These are phyloP conservation scores for Meloidogyne floridensis DNA, from an alignment of 1,140 invertebrate genomes.

Conservation along the genomic window DNA sequence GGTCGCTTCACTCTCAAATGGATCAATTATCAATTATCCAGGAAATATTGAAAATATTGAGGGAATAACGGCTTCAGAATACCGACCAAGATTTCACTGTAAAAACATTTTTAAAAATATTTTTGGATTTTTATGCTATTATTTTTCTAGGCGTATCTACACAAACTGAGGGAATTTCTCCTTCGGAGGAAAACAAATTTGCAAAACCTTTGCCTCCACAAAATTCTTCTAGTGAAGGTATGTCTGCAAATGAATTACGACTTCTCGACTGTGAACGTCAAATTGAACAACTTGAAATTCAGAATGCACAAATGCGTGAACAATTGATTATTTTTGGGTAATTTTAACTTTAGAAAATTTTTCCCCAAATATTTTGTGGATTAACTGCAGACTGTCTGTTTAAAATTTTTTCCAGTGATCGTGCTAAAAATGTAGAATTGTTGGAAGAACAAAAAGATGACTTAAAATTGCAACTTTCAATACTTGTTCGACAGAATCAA, in stretches of 20 bases:
- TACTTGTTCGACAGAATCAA: constrained; percentile 26
- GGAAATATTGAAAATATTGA: constrained; percentile 35
- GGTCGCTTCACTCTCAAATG: constrained; percentile 24
- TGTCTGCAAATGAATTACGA: constrained; percentile 38
- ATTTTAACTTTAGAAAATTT: neutral
- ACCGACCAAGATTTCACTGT: constrained; percentile 34
- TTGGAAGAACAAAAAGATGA: constrained; percentile 40
- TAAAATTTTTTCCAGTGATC: constrained; percentile 32
- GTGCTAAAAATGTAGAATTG: constrained; percentile 26
- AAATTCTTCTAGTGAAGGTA: neutral
- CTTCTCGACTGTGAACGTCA: constrained; percentile 12
- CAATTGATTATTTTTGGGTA: constrained; percentile 38
- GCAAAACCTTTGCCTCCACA: neutral
- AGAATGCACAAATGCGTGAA: constrained; percentile 32
- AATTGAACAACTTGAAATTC: constrained; percentile 33
- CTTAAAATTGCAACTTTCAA: constrained; percentile 27
- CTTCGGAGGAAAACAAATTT: neutral
- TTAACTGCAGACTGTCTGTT: neutral
- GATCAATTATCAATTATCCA: constrained; percentile 27
- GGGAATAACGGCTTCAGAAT: constrained; percentile 27
- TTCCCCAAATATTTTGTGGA: neutral
- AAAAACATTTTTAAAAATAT: constrained; percentile 7
- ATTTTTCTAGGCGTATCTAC: constrained; percentile 15
- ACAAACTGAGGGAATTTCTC: constrained; percentile 15
- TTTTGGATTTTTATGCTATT: neutral